Base-by-base conservation (phyloP, 2,113 vertebrate species). In the Megalops atlanticus region DNA sequence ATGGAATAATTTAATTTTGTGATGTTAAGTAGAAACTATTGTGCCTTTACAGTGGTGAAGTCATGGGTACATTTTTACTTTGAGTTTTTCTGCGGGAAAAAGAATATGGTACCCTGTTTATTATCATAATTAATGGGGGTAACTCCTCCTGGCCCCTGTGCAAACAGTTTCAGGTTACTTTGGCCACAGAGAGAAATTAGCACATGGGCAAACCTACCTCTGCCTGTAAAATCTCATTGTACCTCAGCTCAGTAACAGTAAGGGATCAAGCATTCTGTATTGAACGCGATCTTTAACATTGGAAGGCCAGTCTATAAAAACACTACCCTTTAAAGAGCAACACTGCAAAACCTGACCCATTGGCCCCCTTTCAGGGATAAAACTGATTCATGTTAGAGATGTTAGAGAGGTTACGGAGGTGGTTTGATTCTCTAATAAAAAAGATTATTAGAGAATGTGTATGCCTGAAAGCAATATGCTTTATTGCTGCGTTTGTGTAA, bases 301-400 rank as follows among this genome's bases (percentile, higher is more conserved):
- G 58, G 58, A 64, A 64, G 58, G 31, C 58, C 10, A 64, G 58
- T 64, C 58, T n/a, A 27, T 64, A 64, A 64, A 31, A 64, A n/a
- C 58, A 27, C n/a, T 31, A n/a, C 58, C n/a, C 58, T 64, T 64
- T 64, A n/a, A 64, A 64, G 58, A 27, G 58, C 27, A 45, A 31
- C 15, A 27, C 68, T 71, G 10, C 45, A 14, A 47, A n/a, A 45
- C 68, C 16, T 31, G 40, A 41, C 78, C 64, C 49, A 27, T 68
- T n/a, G 47, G 43, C 47, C 72, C 41, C 68, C 21, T 49, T 79
- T 31, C 78, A 71, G 78, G 71, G 78, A 79, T 79, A 71, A 71
- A 79, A 79, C 31, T 79, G 78, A 69, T 47, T 69, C 78, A 79
- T 79, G 78, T 79, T 79, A 79, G 72, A 79, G 64, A 79, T 79